Evolutionary conservation across 1,140 invertebrate species (phyloP).

Genomic region (Sitobion miscanthi): DNA sequence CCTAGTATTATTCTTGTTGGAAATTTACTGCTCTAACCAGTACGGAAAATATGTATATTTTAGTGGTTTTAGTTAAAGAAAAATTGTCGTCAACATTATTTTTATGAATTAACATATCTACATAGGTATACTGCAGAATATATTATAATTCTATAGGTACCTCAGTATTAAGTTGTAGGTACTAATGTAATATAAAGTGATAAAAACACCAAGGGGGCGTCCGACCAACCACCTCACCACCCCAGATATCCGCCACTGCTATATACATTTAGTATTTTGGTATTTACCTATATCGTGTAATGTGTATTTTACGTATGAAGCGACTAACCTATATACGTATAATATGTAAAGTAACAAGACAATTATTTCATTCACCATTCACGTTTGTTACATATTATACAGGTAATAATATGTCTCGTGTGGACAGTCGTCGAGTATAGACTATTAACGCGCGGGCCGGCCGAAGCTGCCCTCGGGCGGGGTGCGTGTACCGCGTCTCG

Average conservation of each 20-base stretch:
- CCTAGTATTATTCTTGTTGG: background rate
- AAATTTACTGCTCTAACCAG: background rate
- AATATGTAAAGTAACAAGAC: background rate
- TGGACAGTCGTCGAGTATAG: background rate
- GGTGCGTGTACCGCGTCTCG: background rate
- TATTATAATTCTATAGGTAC: too few species aligned
- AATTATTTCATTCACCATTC: slow-evolving; percentile 11
- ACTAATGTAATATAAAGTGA: background rate
- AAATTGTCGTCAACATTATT: background rate
- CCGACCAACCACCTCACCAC: too few species aligned
- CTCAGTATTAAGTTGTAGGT: background rate
- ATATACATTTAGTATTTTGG: too few species aligned
- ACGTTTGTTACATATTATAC: background rate
- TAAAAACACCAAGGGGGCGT: too few species aligned
- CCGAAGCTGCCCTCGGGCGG: background rate
- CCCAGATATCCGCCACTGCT: too few species aligned
- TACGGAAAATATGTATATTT: background rate
- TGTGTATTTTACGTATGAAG: background rate
- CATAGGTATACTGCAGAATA: too few species aligned
- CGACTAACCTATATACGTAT: background rate
- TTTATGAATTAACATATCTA: background rate
- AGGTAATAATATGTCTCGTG: background rate
- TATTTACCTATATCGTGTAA: background rate
- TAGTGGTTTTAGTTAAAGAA: background rate
- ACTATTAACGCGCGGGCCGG: background rate